phyloP scores from a whole-genome alignment of 2,797 vertebrate species.

The Agapornis canus region DNA sequence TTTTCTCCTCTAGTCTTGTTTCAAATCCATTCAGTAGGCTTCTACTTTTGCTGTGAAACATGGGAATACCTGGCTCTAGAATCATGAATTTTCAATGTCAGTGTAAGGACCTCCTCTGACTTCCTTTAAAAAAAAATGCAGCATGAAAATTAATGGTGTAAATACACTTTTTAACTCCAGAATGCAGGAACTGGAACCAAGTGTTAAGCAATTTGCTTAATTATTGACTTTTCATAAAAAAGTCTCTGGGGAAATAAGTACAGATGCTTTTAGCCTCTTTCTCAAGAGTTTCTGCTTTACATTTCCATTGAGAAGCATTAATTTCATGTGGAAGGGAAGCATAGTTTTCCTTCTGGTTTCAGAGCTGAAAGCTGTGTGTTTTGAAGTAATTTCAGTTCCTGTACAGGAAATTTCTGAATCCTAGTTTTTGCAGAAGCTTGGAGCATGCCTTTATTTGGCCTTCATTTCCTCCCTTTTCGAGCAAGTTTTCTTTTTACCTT shows the following conservation, averaged over 20 bases:
- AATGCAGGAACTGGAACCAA: slow-evolving; percentile 81
- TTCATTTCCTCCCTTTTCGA: slow-evolving; percentile 78
- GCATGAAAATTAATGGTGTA: slow-evolving; percentile 80
- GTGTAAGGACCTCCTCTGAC: slow-evolving; percentile 77
- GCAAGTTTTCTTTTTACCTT: slow-evolving; percentile 91
- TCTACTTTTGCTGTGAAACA: slow-evolving; percentile 71
- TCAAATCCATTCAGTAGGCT: slow-evolving; percentile 77
- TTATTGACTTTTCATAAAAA: slow-evolving; percentile 85
- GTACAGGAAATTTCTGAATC: slow-evolving; percentile 75
- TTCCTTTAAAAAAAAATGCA: slow-evolving; percentile 79
- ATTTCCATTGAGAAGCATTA: slow-evolving; percentile 73
- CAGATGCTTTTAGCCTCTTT: slow-evolving; percentile 82
- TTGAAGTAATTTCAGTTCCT: slow-evolving; percentile 81
- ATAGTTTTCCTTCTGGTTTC: slow-evolving; percentile 78
- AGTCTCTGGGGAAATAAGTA: slow-evolving; percentile 78
- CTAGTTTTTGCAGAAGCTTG: slow-evolving; percentile 77
- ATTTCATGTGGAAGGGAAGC: slow-evolving; percentile 74
- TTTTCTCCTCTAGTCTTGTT: slow-evolving; percentile 57
- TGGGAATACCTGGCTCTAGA: slow-evolving; percentile 74
- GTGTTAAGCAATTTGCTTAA: slow-evolving; percentile 87
- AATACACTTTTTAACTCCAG: slow-evolving; percentile 81
- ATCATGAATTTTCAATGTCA: slow-evolving; percentile 70
- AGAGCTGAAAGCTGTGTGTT: slow-evolving; percentile 86
- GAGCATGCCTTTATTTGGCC: slow-evolving; percentile 80
- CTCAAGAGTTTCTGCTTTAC: slow-evolving; percentile 78